Evolutionary conservation across 2,888 invertebrate species (phyloP).

Genomic region (Agrotis exclamationis): DNA sequence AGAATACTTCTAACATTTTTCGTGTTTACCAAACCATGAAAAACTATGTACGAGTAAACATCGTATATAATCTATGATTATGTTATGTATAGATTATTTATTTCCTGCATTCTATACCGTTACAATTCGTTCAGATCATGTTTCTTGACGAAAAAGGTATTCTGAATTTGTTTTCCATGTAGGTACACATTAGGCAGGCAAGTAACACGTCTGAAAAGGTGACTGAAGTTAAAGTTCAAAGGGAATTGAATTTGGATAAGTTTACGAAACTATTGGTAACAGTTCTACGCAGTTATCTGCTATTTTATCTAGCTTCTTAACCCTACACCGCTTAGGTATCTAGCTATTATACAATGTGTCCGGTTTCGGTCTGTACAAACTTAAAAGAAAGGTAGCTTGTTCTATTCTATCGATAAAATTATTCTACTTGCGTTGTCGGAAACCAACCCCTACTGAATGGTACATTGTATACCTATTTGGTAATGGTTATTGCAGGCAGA

Average conservation of each 20-base stretch:
- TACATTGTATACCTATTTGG: too few species aligned
- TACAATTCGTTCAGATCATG: slow-evolving; percentile 8
- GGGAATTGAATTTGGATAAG: slow-evolving; percentile 62
- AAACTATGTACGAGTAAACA: not conserved
- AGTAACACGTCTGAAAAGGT: slow-evolving; percentile 33
- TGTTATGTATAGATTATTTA: not conserved
- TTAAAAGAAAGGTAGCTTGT: too few species aligned
- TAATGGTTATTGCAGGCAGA: too few species aligned
- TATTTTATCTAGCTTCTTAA: slow-evolving; percentile 25
- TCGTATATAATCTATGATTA: too few species aligned
- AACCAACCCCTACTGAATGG: too few species aligned
- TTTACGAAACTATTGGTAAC: slow-evolving; percentile 33
- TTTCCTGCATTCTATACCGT: not conserved
- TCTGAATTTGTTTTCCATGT: slow-evolving; percentile 5
- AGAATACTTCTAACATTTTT: not conserved
- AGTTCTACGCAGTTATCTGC: slow-evolving; percentile 27
- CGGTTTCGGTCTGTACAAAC: too few species aligned
- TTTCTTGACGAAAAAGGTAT: slow-evolving; percentile 3
- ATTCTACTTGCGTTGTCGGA: too few species aligned
- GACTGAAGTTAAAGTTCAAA: slow-evolving; percentile 52
- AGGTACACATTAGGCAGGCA: slow-evolving; percentile 35
- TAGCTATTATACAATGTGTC: not conserved
- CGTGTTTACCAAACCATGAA: not conserved
- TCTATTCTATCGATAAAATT: too few species aligned
- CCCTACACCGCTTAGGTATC: not conserved